A percentile compares a stretch with the other conserved stretches of the same genome.
These are phyloP conservation scores for Petromus typicus DNA, from an alignment of 2,113 vertebrate species.

Conservation along the genomic window DNA sequence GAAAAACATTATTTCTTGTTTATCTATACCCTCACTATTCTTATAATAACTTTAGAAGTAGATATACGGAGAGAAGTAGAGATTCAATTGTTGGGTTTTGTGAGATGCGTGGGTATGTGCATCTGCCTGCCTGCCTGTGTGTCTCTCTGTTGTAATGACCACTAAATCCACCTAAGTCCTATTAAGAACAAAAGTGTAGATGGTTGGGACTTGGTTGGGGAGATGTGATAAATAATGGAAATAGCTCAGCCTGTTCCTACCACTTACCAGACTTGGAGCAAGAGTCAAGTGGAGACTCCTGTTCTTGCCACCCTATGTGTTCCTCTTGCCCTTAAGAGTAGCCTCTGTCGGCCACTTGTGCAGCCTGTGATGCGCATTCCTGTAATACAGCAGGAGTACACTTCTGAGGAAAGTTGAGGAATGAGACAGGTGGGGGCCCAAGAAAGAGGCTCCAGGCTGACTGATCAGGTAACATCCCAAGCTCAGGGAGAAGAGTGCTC, in stretches of 20 bases:
- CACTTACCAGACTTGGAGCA: background rate
- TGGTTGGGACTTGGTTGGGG: background rate
- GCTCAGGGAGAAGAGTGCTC: background rate
- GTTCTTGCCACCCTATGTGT: background rate
- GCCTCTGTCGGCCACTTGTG: background rate
- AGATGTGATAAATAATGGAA: background rate
- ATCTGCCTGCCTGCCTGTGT: background rate
- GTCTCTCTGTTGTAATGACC: background rate
- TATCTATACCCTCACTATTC: background rate
- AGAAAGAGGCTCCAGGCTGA: background rate
- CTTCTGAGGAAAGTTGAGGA: background rate
- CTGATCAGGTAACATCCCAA: background rate
- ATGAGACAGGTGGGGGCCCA: background rate
- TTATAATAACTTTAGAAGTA: background rate
- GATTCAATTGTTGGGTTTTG: background rate
- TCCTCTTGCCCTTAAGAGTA: background rate
- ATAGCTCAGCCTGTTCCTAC: background rate
- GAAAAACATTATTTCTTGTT: background rate
- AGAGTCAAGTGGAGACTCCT: background rate
- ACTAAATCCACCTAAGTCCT: background rate
- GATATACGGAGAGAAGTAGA: background rate
- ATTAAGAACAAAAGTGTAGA: background rate
- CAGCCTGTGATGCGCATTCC: background rate
- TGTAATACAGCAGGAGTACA: fast-evolving
- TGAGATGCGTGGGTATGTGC: no score